phyloP scores from a whole-genome alignment of 2,797 vertebrate genomes.

The Cyprinodon diabolis region DNA sequence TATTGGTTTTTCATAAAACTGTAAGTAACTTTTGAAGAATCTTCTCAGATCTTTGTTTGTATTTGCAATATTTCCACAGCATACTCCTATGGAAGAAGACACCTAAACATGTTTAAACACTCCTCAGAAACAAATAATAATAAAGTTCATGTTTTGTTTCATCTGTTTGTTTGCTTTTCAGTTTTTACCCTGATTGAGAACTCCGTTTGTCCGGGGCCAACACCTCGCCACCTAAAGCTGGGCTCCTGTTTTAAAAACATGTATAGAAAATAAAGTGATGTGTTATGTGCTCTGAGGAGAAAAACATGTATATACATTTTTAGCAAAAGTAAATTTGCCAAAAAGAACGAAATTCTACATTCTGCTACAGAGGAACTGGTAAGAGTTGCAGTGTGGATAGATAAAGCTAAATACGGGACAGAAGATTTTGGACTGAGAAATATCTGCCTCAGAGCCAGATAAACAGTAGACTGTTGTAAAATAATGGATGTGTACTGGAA shows the following conservation, averaged over 20 bases:
- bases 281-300: background rate
- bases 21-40: no score
- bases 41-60: background rate
- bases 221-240: constrained; percentile 82
- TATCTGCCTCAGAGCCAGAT: no score
- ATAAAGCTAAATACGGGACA: no score
- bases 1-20: no score
- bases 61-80: background rate
- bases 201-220: constrained; percentile 87
- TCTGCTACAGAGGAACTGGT: background rate
- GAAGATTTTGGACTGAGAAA: no score
- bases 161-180: background rate
- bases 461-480: no score
- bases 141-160: background rate
- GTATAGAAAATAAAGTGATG: constrained; percentile 8
- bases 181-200: constrained; percentile 87
- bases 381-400: background rate
- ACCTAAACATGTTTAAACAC: background rate
- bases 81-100: background rate
- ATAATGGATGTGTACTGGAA: no score
- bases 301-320: background rate
- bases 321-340: no score
- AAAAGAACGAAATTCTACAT: no score
- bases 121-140: background rate
- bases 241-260: constrained; percentile 78